A percentile compares a stretch with the other conserved stretches of the same genome.
These are phyloP conservation scores for Percopsis transmontana DNA, from an alignment of 2,113 vertebrate genomes.

Conservation along the genomic window DNA sequence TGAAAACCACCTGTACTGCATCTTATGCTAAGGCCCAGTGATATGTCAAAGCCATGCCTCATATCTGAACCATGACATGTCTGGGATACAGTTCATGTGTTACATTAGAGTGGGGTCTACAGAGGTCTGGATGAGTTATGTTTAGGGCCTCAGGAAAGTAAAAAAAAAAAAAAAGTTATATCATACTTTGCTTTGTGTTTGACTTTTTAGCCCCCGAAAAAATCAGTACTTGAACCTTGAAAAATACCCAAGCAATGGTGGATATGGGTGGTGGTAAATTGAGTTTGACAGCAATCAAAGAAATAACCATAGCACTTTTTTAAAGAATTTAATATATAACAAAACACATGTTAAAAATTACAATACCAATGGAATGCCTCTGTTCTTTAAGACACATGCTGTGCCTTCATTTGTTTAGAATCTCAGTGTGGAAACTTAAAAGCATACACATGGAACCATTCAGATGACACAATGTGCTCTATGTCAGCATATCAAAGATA, in stretches of 20 bases:
- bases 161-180: slow-evolving; percentile 23
- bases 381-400: slow-evolving; percentile 45
- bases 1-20: slow-evolving; percentile 19
- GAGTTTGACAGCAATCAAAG: slow-evolving; percentile 35
- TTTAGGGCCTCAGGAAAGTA: slow-evolving; percentile 1
- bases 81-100: slow-evolving; percentile 23
- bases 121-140: slow-evolving; percentile 6
- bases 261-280: slow-evolving; percentile 4
- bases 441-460: slow-evolving; percentile 47
- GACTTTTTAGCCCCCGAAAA: neutral
- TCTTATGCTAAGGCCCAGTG: slow-evolving; percentile 12
- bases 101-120: neutral
- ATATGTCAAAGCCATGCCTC: neutral
- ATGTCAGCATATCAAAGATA: slow-evolving; percentile 38
- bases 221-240: neutral
- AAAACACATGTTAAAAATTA: slow-evolving; percentile 61
- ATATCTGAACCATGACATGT: slow-evolving; percentile 6
- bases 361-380: slow-evolving; percentile 58
- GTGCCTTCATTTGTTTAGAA: slow-evolving; percentile 39
- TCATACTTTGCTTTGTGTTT: slow-evolving; percentile 14
- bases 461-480: slow-evolving; percentile 37
- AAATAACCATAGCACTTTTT: slow-evolving; percentile 35
- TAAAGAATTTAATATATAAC: slow-evolving; percentile 65
- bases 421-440: slow-evolving; percentile 43
- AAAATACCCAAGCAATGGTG: neutral